These are phyloP conservation scores for Ptilonorhynchus violaceus DNA, from an alignment of 2,113 vertebrate genomes.

Conservation along the genomic window DNA sequence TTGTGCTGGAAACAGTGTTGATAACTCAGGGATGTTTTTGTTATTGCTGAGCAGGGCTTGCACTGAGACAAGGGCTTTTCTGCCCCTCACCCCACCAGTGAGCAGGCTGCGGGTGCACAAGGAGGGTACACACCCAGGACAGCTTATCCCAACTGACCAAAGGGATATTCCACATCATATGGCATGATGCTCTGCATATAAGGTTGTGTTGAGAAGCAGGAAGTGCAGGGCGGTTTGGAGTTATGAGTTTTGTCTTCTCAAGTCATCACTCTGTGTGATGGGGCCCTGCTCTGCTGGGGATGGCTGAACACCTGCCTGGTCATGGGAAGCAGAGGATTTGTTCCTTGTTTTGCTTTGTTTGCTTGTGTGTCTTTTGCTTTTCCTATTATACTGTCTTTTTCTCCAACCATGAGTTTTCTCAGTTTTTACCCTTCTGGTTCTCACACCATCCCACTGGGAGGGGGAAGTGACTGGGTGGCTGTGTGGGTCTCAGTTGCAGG, in stretches of 20 bases:
- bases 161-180: not conserved
- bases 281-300: not conserved
- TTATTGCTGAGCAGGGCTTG: not conserved
- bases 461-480: not conserved
- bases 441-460: rapidly evolving
- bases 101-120: not conserved
- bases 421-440: not conserved
- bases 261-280: too few relatives aligned
- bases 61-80: not conserved
- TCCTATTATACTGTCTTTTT: not conserved
- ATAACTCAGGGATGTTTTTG: not conserved
- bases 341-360: not conserved
- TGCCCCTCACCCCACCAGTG: not conserved
- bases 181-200: not conserved
- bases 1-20: not conserved
- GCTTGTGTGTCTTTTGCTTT: not conserved
- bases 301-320: not conserved
- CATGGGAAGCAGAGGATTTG: not conserved
- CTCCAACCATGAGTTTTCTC: not conserved
- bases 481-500: not conserved
- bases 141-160: not conserved
- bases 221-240: not conserved
- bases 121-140: not conserved
- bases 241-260: not conserved
- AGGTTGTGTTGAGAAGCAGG: not conserved